Evolutionary conservation across 2,888 invertebrate genomes (phyloP).

Genomic region (Antheraea assamensis): DNA sequence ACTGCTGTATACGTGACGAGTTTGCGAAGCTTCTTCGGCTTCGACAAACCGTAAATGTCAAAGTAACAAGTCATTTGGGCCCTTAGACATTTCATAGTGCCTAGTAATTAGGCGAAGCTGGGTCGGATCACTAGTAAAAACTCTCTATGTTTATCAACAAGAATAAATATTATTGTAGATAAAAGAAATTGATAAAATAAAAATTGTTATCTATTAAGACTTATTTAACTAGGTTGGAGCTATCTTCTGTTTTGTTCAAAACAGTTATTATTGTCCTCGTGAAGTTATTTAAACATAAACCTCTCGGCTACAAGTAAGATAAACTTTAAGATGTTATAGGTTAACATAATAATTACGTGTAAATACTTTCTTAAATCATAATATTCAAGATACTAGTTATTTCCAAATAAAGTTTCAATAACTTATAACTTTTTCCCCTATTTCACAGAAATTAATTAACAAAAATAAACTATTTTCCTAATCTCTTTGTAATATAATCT

Average conservation of each 20-base stretch:
- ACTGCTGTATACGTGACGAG: too few species aligned
- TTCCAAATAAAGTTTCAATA: not conserved
- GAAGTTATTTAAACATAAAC: slow-evolving; percentile 5
- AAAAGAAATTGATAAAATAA: not conserved
- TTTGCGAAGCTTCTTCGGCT: too few species aligned
- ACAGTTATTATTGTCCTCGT: slow-evolving; percentile 14
- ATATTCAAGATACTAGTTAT: not conserved
- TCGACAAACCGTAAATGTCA: too few species aligned
- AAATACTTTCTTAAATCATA: not conserved
- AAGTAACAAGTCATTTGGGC: too few species aligned
- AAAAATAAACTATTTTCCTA: not conserved
- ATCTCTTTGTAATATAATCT: not conserved
- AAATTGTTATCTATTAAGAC: not conserved
- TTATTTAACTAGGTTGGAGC: not conserved
- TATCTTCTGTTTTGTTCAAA: slow-evolving; percentile 4
- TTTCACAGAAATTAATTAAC: not conserved
- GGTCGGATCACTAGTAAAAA: too few species aligned
- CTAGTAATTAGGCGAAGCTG: too few species aligned
- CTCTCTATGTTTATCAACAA: too few species aligned
- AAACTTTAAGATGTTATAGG: slow-evolving; percentile 5
- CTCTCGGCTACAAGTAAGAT: not conserved
- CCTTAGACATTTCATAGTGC: too few species aligned
- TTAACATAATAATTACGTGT: slow-evolving; percentile 1
- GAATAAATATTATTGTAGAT: not conserved
- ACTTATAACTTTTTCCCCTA: not conserved